Conservation (phyloP, 1,140 invertebrate genomes). For the Drosophila sucinea region DNA sequence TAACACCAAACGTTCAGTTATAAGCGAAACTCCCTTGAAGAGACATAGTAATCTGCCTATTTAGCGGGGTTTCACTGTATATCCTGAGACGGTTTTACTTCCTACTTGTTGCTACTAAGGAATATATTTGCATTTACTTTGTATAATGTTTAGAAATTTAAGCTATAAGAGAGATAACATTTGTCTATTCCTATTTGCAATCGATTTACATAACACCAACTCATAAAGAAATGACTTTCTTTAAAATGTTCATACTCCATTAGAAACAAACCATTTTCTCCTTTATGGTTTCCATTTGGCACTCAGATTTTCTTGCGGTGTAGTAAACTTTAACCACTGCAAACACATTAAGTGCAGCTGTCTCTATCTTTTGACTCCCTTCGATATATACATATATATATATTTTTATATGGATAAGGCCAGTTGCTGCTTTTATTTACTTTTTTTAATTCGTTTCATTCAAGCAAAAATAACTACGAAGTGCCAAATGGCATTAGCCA, state of each 20-base stretch:
- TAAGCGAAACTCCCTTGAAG: no score
- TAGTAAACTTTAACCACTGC: constrained; percentile 9
- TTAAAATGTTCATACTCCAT: background rate
- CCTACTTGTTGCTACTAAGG: no score
- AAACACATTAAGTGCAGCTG: constrained; percentile 4
- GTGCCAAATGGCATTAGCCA: constrained; percentile 15
- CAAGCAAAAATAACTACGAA: constrained; percentile 14
- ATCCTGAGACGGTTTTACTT: no score
- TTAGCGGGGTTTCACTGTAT: no score
- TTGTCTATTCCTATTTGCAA: no score
- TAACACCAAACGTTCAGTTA: no score
- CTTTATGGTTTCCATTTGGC: background rate
- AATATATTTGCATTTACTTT: no score
- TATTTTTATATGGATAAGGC: background rate
- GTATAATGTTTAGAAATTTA: no score
- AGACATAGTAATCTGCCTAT: no score
- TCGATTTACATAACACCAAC: background rate
- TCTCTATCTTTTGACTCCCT: background rate
- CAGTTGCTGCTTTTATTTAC: constrained; percentile 29
- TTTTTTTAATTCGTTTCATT: constrained; percentile 21
- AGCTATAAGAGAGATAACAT: no score
- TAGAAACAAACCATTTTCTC: background rate
- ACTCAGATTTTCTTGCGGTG: background rate
- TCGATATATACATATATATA: background rate
- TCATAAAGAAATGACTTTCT: background rate